Conservation (phyloP, 2,797 vertebrate genomes). For the Argyrosomus regius region DNA sequence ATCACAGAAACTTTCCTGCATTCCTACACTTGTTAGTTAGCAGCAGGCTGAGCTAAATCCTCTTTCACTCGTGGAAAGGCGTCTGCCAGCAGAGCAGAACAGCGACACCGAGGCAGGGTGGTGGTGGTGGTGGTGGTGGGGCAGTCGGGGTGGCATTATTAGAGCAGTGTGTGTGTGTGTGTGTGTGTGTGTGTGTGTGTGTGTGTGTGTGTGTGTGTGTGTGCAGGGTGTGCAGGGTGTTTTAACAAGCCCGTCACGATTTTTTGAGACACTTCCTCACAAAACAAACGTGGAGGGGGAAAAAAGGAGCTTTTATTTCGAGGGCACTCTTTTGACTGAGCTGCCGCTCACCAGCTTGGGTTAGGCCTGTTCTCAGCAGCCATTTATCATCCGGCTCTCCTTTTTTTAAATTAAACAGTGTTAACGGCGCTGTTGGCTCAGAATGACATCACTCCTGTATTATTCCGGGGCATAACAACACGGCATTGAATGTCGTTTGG, state of each 20-base stretch:
- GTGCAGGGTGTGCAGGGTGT: neutral
- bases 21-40: conserved; percentile 35
- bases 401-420: conserved; percentile 38
- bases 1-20: conserved; percentile 34
- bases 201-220: too few relatives aligned
- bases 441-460: conserved; percentile 66
- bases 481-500: conserved; percentile 17
- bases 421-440: conserved; percentile 7
- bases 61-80: conserved; percentile 29
- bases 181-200: too few relatives aligned
- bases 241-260: conserved; percentile 81
- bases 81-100: conserved; percentile 50
- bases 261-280: conserved; percentile 64
- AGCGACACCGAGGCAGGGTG: conserved; percentile 29
- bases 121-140: neutral
- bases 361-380: conserved; percentile 23
- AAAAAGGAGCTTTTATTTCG: conserved; percentile 41
- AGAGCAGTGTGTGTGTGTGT: conserved; percentile 1
- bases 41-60: conserved; percentile 52
- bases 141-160: conserved; percentile 46
- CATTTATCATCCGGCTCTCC: conserved; percentile 61
- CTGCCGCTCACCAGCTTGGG: conserved; percentile 31
- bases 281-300: conserved; percentile 17
- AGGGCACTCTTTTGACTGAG: conserved; percentile 43
- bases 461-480: conserved; percentile 43